Evolutionary conservation across 1,140 invertebrate species (phyloP).

Genomic region (Ditylenchus dipsaci): DNA sequence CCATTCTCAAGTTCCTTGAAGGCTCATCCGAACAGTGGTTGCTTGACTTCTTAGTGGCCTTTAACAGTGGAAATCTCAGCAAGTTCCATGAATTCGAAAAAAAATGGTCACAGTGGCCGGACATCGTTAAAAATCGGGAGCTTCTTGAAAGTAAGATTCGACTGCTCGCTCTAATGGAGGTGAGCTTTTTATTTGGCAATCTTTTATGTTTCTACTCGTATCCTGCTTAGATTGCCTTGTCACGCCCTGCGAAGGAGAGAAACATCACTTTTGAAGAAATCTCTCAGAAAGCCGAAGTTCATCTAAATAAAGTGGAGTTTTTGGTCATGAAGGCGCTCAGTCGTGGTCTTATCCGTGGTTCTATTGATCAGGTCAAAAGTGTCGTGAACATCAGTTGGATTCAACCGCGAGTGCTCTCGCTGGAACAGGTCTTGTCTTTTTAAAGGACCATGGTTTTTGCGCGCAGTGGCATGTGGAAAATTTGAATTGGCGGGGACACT

Average conservation of each 20-base stretch:
- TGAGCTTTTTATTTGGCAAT: conserved; percentile 53
- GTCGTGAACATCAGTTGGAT: conserved; percentile 82
- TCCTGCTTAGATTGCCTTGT: conserved; percentile 67
- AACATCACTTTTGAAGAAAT: conserved; percentile 87
- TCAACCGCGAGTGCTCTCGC: conserved; percentile 81
- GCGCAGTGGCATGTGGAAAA: too few relatives aligned
- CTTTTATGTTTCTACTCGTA: conserved; percentile 12
- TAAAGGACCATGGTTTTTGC: too few relatives aligned
- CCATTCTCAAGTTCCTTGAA: conserved; percentile 68
- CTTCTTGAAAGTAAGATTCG: conserved; percentile 82
- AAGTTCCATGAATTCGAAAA: conserved; percentile 77
- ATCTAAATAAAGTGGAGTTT: conserved; percentile 75
- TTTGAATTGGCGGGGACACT: too few relatives aligned
- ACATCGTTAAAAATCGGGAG: conserved; percentile 77
- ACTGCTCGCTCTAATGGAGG: conserved; percentile 91
- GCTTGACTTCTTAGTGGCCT: conserved; percentile 80
- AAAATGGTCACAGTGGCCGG: conserved; percentile 76
- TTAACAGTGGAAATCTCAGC: conserved; percentile 82
- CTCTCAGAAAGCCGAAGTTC: conserved; percentile 74
- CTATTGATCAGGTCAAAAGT: conserved; percentile 84
- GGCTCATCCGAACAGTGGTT: conserved; percentile 81
- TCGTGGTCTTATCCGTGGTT: conserved; percentile 84
- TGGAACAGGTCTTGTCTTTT: conserved; percentile 53
- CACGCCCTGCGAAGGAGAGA: conserved; percentile 67
- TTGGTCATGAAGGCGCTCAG: conserved; percentile 96